These are phyloP conservation scores for Trypoxylus dichotomus DNA, from an alignment of 1,140 invertebrate species.

Conservation along the genomic window DNA sequence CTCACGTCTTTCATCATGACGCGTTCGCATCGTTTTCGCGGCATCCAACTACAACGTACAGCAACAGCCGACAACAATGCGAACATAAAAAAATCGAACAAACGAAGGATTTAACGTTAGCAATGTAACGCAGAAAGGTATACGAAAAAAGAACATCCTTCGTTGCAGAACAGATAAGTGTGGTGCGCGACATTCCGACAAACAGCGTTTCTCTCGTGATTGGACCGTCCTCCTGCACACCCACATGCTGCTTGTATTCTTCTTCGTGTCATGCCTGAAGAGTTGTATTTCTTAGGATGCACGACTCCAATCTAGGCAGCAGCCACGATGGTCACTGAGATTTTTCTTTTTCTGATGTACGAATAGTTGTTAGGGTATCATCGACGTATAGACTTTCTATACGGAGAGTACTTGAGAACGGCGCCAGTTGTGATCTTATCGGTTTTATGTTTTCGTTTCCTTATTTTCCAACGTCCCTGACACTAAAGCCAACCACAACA, in stretches of 20 bases:
- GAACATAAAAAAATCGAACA: not conserved
- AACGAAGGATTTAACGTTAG: not conserved
- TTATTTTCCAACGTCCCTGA: not conserved
- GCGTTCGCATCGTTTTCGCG: not conserved
- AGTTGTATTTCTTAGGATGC: constrained; percentile 2
- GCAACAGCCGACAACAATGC: not conserved
- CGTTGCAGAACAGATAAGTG: not conserved
- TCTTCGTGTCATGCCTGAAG: not conserved
- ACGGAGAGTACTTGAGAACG: not conserved
- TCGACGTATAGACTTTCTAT: constrained; percentile 2
- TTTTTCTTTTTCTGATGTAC: constrained; percentile 4
- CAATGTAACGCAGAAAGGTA: not conserved
- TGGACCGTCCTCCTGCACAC: constrained; percentile 1
- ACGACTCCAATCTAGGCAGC: constrained; percentile 5
- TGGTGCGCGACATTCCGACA: not conserved
- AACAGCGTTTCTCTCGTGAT: not conserved
- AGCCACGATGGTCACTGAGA: constrained; percentile 1
- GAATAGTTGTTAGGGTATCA: not conserved
- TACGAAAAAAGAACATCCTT: not conserved
- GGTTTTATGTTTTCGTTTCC: not conserved
- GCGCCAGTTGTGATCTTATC: not conserved
- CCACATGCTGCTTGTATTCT: constrained; percentile 1
- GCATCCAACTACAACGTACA: not conserved
- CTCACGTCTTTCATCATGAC: not conserved
- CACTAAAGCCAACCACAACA: not conserved